Evolutionary conservation across 2,113 vertebrate species (phyloP).

Genomic region (Etheostoma spectabile): DNA sequence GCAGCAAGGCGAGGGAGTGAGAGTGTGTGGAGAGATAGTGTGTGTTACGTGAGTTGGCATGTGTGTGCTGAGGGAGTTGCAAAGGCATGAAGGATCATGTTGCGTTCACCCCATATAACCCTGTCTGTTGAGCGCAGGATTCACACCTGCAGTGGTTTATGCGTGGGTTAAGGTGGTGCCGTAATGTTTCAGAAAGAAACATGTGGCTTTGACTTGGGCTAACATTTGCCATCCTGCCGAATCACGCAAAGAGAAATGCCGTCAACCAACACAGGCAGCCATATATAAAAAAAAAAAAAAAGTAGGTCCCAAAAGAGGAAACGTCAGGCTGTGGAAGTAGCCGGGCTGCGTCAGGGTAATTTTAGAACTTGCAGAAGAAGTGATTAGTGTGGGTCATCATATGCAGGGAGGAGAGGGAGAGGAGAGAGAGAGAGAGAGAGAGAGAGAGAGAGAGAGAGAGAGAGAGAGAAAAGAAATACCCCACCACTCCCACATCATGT

Average conservation of each 20-base stretch:
- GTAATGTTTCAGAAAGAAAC: conserved; percentile 6
- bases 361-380: conserved; percentile 68
- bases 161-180: background rate
- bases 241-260: conserved; percentile 28
- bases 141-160: conserved; percentile 10
- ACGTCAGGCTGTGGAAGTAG: conserved; percentile 32
- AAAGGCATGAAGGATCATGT: conserved; percentile 65
- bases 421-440: conserved; percentile 32
- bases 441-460: conserved; percentile 29
- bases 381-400: conserved; percentile 58
- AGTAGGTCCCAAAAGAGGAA: conserved; percentile 46
- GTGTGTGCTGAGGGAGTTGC: conserved; percentile 20
- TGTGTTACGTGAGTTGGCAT: conserved; percentile 10
- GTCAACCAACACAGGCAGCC: conserved; percentile 40
- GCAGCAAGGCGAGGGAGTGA: conserved; percentile 30
- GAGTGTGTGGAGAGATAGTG: conserved; percentile 16
- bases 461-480: conserved; percentile 26
- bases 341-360: conserved; percentile 71
- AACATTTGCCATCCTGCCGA: background rate
- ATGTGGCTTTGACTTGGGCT: conserved; percentile 3
- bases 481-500: conserved; percentile 52
- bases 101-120: conserved; percentile 71
- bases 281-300: conserved; percentile 66
- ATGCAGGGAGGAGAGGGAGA: conserved; percentile 29
- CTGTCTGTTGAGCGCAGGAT: conserved; percentile 43